These are phyloP conservation scores for Calephelis nemesis DNA, from an alignment of 1,140 invertebrate genomes.

Conservation along the genomic window DNA sequence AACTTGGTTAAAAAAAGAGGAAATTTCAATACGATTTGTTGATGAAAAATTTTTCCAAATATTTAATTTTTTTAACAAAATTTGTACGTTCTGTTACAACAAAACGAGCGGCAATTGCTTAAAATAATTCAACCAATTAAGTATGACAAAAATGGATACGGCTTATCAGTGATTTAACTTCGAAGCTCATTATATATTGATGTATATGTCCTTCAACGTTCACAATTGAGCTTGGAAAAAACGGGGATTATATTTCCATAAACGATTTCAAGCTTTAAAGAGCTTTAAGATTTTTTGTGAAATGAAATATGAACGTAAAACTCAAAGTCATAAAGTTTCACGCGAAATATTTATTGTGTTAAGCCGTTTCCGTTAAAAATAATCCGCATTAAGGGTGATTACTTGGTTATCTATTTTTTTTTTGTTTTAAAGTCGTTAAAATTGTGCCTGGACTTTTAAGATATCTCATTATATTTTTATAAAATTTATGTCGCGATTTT, in stretches of 20 bases:
- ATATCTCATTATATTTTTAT: too few species aligned
- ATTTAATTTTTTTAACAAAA: too few species aligned
- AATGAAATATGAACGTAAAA: constrained; percentile 6
- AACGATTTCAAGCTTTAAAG: constrained; percentile 10
- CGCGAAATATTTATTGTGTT: constrained; percentile 1
- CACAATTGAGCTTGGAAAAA: constrained; percentile 14
- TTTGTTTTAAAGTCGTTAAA: not conserved
- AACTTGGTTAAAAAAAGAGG: too few species aligned
- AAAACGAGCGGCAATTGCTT: too few species aligned
- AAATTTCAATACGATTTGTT: too few species aligned
- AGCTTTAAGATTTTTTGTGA: constrained; percentile 18
- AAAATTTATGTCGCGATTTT: too few species aligned
- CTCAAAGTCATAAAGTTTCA: constrained; percentile 13
- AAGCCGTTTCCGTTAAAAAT: not conserved
- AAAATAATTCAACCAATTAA: not conserved
- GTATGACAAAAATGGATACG: not conserved
- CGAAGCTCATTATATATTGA: constrained; percentile 3
- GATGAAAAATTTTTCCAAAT: too few species aligned
- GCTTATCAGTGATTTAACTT: not conserved
- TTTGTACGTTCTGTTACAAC: too few species aligned
- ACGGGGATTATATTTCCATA: constrained; percentile 12
- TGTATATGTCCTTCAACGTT: constrained; percentile 1
- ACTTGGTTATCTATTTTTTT: not conserved
- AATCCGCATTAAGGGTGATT: not conserved
- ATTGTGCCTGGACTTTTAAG: too few species aligned